These are phyloP conservation scores for Druon quercuslanigerum DNA, from an alignment of 1,140 invertebrate species.

Conservation along the genomic window DNA sequence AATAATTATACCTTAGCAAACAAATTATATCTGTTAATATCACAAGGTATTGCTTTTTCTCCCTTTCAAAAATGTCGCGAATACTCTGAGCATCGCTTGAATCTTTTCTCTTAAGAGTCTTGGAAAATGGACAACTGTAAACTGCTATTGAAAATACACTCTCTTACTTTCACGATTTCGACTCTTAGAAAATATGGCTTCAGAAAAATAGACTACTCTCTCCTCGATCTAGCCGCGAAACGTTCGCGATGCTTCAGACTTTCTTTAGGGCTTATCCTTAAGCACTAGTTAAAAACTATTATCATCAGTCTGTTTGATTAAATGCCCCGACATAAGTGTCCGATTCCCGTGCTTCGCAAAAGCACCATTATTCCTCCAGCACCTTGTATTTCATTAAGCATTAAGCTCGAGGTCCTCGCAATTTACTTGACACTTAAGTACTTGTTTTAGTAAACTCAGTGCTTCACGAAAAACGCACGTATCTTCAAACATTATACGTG, in stretches of 20 bases:
- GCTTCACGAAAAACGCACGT: not conserved
- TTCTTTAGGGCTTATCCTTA: conserved; percentile 30
- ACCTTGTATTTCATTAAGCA: conserved; percentile 1
- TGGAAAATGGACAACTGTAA: conserved; percentile 10
- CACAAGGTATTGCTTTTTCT: conserved; percentile 60
- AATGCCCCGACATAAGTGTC: not conserved
- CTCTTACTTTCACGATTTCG: not conserved
- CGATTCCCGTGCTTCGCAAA: conserved; percentile 9
- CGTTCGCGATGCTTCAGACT: not conserved
- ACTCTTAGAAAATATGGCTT: conserved; percentile 40
- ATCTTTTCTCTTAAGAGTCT: not conserved
- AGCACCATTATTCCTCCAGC: not conserved
- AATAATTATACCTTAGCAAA: conserved; percentile 43
- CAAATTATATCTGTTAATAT: conserved; percentile 63
- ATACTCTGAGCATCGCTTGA: not conserved
- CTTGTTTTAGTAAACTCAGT: not conserved
- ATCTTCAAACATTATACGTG: conserved; percentile 10
- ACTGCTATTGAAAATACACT: conserved; percentile 45
- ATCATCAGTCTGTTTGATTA: conserved; percentile 52
- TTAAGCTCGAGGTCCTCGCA: not conserved
- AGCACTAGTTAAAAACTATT: conserved; percentile 43
- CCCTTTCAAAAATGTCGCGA: conserved; percentile 3
- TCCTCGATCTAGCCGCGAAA: not conserved
- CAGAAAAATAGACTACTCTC: conserved; percentile 52
- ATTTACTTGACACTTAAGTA: not conserved